phyloP scores from a whole-genome alignment of 2,113 vertebrate species.

The Prunella himalayana region DNA sequence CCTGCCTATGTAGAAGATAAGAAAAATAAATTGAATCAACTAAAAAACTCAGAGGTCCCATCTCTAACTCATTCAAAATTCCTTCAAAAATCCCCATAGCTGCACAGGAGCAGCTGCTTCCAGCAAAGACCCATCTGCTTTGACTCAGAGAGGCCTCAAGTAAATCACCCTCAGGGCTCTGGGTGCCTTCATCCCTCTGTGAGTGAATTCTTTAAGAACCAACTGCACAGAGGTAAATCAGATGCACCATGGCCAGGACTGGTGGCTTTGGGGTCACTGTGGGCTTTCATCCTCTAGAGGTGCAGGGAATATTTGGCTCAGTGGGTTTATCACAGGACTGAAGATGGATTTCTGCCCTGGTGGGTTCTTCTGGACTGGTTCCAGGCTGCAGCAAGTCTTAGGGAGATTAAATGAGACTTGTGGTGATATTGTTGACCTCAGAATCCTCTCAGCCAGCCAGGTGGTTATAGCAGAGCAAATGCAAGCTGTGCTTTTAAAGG shows the following conservation, averaged over 20 bases:
- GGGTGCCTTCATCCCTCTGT: not conserved
- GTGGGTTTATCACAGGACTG: not conserved
- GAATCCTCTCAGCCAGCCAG: conserved; percentile 18
- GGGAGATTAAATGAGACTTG: conserved; percentile 1
- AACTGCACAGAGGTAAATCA: not conserved
- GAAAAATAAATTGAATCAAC: too few relatives aligned
- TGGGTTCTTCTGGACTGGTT: not conserved
- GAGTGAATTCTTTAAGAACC: not conserved
- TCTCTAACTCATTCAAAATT: too few relatives aligned
- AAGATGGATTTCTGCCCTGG: not conserved
- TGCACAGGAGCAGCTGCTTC: not conserved
- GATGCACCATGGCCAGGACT: too few relatives aligned
- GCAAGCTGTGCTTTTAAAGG: conserved; percentile 21
- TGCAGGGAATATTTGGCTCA: not conserved
- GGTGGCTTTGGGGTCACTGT: not conserved
- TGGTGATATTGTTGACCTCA: not conserved
- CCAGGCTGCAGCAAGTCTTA: not conserved
- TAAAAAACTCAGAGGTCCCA: too few relatives aligned
- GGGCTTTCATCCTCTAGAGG: not conserved
- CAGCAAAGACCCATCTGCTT: not conserved
- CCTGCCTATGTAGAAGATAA: too few relatives aligned
- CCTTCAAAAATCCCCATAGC: too few relatives aligned
- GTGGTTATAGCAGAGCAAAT: conserved; percentile 21
- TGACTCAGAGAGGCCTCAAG: not conserved
- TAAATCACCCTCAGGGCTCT: not conserved